Conservation (phyloP, 23 tunicate genomes). For the Clavelina lepadiformis region DNA sequence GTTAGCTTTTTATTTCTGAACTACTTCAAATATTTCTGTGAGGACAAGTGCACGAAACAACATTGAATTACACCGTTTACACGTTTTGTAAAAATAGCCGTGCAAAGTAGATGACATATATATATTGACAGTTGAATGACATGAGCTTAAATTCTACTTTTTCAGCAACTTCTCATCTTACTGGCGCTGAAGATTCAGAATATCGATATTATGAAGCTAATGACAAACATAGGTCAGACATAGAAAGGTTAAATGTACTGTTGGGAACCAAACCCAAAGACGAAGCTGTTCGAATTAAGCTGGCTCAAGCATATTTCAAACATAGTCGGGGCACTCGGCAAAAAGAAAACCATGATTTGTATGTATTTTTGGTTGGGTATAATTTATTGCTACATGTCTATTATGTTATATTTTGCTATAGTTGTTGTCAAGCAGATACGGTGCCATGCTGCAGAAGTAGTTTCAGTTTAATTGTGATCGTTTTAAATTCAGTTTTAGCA, state of each 20-base stretch:
- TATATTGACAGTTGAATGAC: not conserved
- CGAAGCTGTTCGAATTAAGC: slow-evolving; percentile 15
- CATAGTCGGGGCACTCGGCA: too few species aligned
- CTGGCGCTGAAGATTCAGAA: not conserved
- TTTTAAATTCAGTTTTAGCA: not conserved
- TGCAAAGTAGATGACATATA: not conserved
- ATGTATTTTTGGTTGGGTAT: too few species aligned
- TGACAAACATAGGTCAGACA: slow-evolving; percentile 3
- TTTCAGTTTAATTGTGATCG: too few species aligned
- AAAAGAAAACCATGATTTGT: too few species aligned
- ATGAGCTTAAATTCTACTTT: not conserved
- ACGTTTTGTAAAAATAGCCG: not conserved
- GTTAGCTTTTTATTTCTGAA: too few species aligned
- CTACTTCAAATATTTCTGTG: too few species aligned
- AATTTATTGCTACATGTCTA: too few species aligned
- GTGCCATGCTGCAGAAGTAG: too few species aligned
- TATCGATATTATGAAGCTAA: slow-evolving; percentile 7
- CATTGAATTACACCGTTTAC: too few species aligned
- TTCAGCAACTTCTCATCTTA: not conserved
- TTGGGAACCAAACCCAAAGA: slow-evolving; percentile 15
- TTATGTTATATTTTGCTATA: too few species aligned
- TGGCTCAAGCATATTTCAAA: slow-evolving; percentile 22
- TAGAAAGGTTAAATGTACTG: slow-evolving; percentile 9
- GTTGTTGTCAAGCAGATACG: too few species aligned
- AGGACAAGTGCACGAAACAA: too few species aligned